Evolutionary conservation across 2,113 vertebrate genomes (phyloP).

Genomic region (Salvelinus alpinus): DNA sequence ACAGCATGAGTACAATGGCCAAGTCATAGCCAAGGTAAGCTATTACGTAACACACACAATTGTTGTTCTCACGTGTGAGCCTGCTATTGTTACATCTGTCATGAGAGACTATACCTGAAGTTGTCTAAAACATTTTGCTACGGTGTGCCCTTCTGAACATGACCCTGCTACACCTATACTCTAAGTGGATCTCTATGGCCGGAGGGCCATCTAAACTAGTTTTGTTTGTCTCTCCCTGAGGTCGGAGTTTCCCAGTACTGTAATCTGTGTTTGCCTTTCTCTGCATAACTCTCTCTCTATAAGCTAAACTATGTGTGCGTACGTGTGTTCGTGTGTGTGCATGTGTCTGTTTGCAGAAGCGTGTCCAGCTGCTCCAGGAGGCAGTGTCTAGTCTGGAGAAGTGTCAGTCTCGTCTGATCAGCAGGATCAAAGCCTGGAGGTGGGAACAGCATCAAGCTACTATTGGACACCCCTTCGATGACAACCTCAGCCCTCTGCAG

Average conservation of each 20-base stretch:
- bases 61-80: not conserved
- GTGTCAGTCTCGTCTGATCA: constrained; percentile 78
- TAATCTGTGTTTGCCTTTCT: not conserved
- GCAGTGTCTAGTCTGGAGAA: constrained; percentile 71
- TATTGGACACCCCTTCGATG: constrained; percentile 84
- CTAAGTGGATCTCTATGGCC: not conserved
- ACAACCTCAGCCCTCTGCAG: constrained; percentile 78
- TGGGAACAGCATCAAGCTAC: constrained; percentile 87
- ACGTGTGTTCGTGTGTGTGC: constrained; percentile 18
- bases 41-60: not conserved
- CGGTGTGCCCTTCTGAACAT: too few species aligned
- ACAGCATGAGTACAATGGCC: constrained; percentile 60
- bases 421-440: constrained; percentile 84
- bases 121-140: not conserved
- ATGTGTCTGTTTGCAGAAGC: constrained; percentile 53
- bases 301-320: not conserved
- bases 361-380: constrained; percentile 69
- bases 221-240: too few species aligned
- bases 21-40: constrained; percentile 56
- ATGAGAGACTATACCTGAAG: not conserved
- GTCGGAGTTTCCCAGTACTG: not conserved
- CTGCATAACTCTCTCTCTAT: not conserved
- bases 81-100: not conserved
- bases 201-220: too few species aligned
- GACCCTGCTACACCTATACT: not conserved